Percentiles rank a stretch among this genome's conserved stretches.
These are phyloP conservation scores for Coilia nasus DNA, from an alignment of 2,797 vertebrate species.

Conservation along the genomic window DNA sequence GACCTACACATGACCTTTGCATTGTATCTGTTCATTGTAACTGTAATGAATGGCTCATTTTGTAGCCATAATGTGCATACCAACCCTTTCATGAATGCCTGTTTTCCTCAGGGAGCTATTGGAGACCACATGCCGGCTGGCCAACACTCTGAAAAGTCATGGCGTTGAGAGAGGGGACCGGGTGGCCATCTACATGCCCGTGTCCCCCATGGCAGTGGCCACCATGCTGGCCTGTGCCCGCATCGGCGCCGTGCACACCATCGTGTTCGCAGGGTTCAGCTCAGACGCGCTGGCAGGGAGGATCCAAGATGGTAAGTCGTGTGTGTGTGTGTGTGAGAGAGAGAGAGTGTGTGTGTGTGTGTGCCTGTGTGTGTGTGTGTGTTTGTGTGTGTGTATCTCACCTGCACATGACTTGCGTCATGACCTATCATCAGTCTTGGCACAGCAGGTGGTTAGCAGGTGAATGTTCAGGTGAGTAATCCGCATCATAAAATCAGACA, in stretches of 20 bases:
- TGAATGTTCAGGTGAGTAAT: neutral
- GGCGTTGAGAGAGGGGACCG: constrained; percentile 85
- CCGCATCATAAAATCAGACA: neutral
- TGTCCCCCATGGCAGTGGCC: constrained; percentile 87
- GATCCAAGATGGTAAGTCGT: constrained; percentile 87
- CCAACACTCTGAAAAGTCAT: constrained; percentile 85
- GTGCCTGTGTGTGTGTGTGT: neutral
- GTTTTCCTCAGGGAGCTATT: constrained; percentile 82
- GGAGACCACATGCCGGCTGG: constrained; percentile 91
- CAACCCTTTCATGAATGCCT: neutral
- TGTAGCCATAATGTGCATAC: neutral
- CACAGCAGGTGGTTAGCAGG: neutral
- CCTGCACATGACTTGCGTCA: neutral
- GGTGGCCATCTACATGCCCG: constrained; percentile 93
- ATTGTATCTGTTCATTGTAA: neutral
- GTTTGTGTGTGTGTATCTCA: neutral
- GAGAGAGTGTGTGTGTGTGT: neutral
- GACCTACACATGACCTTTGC: neutral
- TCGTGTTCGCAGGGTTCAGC: constrained; percentile 96
- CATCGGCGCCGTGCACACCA: constrained; percentile 88
- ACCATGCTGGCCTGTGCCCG: constrained; percentile 95
- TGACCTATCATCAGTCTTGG: neutral
- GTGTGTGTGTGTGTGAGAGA: neutral
- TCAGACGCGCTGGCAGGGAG: constrained; percentile 87
- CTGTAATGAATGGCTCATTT: neutral